A percentile compares a stretch with the other conserved stretches of the same genome.
Conservation (phyloP, 2,113 vertebrate species). For the Phycodurus eques region DNA sequence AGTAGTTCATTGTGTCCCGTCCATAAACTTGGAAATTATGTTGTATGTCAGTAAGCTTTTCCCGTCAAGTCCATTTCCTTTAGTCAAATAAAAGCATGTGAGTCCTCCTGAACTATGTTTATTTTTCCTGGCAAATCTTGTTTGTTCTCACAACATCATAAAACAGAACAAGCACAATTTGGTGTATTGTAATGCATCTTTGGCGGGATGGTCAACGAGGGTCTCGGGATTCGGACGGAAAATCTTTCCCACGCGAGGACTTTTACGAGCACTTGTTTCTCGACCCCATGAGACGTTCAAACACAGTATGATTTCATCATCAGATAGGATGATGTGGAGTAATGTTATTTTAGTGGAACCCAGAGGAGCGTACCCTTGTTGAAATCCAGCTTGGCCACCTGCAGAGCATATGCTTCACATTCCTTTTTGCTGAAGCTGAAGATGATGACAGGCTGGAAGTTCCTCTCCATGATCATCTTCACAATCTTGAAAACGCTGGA, state of each 20-base stretch:
- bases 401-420: conserved; percentile 96
- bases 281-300: neutral
- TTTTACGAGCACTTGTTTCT: neutral
- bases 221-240: neutral
- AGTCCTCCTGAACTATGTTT: neutral
- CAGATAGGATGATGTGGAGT: neutral
- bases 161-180: neutral
- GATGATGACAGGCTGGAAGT: conserved; percentile 98
- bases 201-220: neutral
- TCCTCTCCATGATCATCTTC: conserved; percentile 99
- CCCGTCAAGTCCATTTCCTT: too few species aligned
- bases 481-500: conserved; percentile 99
- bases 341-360: neutral
- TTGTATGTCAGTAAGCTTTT: too few species aligned
- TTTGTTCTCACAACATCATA: neutral
- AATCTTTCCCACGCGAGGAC: neutral
- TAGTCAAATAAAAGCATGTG: neutral
- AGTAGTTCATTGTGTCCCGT: too few species aligned
- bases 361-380: conserved; percentile 81
- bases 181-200: neutral
- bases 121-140: neutral
- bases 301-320: neutral
- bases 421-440: conserved; percentile 99
- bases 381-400: conserved; percentile 96
- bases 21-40: too few species aligned